Conservation (phyloP, 1,140 invertebrate genomes). For the Scaptomyza montana region DNA sequence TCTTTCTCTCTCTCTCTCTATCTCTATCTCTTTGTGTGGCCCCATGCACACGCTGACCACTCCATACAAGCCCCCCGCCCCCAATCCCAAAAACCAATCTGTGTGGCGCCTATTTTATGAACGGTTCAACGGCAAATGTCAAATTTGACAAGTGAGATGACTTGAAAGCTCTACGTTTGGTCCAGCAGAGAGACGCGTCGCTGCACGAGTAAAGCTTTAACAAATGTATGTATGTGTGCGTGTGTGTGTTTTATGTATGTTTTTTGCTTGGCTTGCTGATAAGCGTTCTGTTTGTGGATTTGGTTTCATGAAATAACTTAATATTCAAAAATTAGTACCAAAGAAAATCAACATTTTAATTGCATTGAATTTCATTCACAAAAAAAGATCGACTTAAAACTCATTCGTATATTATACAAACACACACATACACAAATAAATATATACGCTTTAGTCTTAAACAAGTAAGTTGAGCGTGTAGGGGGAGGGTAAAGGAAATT, state of each 20-base stretch:
- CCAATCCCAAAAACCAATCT: slow-evolving; percentile 50
- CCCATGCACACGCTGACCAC: slow-evolving; percentile 1
- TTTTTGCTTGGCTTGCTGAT: slow-evolving; percentile 16
- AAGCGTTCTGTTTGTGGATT: slow-evolving; percentile 25
- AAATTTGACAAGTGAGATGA: slow-evolving; percentile 65
- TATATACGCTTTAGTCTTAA: slow-evolving; percentile 13
- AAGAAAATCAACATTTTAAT: slow-evolving; percentile 32
- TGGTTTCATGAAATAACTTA: background rate
- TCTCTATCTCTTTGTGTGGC: slow-evolving; percentile 1
- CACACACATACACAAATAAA: background rate
- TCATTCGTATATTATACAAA: background rate
- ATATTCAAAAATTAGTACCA: background rate
- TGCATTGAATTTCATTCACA: slow-evolving; percentile 42
- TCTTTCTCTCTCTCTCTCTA: background rate
- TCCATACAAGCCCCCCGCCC: background rate
- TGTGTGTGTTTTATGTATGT: slow-evolving; percentile 2
- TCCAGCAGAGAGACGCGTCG: slow-evolving; percentile 4
- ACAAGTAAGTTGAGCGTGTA: slow-evolving; percentile 17
- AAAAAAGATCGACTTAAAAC: background rate
- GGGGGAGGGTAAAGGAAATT: background rate
- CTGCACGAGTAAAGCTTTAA: slow-evolving; percentile 20
- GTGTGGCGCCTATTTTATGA: slow-evolving; percentile 76
- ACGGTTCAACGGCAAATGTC: slow-evolving; percentile 77
- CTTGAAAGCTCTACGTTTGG: slow-evolving; percentile 12
- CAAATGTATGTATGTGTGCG: background rate